phyloP scores from a whole-genome alignment of 35 echinoderm and acorn worm genomes.

The Holothuria glaberrima region DNA sequence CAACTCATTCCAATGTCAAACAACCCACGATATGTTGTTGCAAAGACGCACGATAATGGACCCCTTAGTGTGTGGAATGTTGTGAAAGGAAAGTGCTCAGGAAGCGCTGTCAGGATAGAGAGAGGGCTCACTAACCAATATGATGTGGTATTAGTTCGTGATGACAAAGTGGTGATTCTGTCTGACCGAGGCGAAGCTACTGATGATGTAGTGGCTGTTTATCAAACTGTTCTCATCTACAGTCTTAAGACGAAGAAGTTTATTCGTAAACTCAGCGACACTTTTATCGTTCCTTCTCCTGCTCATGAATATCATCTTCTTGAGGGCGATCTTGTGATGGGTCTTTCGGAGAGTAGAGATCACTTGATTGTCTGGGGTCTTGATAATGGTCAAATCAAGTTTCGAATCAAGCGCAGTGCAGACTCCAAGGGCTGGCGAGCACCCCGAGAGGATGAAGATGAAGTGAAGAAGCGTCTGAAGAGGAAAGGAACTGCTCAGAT shows the following conservation, averaged over 20 bases:
- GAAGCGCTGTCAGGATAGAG: conserved; percentile 85
- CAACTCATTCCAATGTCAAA: conserved; percentile 84
- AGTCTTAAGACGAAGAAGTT: conserved; percentile 94
- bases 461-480: conserved; percentile 44
- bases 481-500: conserved; percentile 78
- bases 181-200: conserved; percentile 82
- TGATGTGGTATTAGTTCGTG: conserved; percentile 83
- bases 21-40: conserved; percentile 93
- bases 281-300: conserved; percentile 92
- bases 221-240: conserved; percentile 90
- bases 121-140: conserved; percentile 75
- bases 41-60: conserved; percentile 84
- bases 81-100: conserved; percentile 88
- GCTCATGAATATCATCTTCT: conserved; percentile 87
- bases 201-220: conserved; percentile 74
- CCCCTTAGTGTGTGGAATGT: conserved; percentile 97
- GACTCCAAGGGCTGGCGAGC: conserved; percentile 70
- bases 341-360: conserved; percentile 90
- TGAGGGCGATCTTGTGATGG: conserved; percentile 87
- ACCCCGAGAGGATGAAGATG: conserved; percentile 72
- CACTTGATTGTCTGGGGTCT: conserved; percentile 93
- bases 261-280: conserved; percentile 78
- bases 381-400: conserved; percentile 87
- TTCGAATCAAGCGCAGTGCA: conserved; percentile 84
- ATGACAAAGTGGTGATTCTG: conserved; percentile 80